Percentiles rank a stretch among this genome's conserved stretches.
Evolutionary conservation across 1,140 invertebrate genomes (phyloP).

Genomic region (Lutraria rhynchaena): DNA sequence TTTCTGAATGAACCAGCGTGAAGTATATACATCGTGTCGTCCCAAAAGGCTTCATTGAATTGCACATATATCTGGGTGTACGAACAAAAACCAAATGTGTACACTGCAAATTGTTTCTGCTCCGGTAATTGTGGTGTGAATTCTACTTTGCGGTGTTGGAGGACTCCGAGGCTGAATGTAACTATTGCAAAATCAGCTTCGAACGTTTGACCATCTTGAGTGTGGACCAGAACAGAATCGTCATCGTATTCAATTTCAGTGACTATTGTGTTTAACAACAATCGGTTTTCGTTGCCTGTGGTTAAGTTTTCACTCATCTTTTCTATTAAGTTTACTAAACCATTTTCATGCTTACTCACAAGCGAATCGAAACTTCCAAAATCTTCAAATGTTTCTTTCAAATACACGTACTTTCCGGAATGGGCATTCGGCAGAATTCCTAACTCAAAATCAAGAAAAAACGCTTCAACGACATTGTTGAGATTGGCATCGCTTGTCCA

Average conservation of each 20-base stretch:
- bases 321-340: neutral
- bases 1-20: neutral
- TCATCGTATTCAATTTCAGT: neutral
- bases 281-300: neutral
- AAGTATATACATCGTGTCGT: neutral
- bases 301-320: neutral
- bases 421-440: neutral
- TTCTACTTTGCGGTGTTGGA: neutral
- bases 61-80: neutral
- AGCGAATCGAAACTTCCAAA: neutral
- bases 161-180: constrained; percentile 41
- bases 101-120: constrained; percentile 1
- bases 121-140: constrained; percentile 11
- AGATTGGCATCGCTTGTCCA: neutral
- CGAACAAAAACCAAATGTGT: neutral
- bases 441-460: neutral
- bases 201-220: neutral
- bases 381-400: neutral
- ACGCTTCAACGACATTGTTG: constrained; percentile 1
- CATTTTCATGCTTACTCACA: neutral
- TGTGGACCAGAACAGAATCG: neutral
- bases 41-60: constrained; percentile 25
- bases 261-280: constrained; percentile 4
- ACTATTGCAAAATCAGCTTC: constrained; percentile 21
- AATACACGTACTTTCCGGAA: constrained; percentile 21